A percentile compares a stretch with the other conserved stretches of the same genome.
phyloP scores from a whole-genome alignment of 1,140 invertebrate species.

The Idris sp. region DNA sequence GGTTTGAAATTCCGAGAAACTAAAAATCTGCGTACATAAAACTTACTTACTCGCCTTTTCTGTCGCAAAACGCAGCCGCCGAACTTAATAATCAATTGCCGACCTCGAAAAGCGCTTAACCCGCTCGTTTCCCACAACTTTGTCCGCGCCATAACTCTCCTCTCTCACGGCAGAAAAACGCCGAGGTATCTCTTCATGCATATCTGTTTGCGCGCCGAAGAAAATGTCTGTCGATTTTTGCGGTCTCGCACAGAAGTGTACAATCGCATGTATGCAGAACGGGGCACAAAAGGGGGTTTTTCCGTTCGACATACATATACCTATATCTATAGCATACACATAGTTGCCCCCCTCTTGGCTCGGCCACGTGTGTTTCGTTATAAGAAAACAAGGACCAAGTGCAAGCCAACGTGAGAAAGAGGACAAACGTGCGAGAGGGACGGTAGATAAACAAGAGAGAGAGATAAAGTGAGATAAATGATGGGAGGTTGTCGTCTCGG shows the following conservation, averaged over 20 bases:
- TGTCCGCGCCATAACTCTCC: slow-evolving; percentile 21
- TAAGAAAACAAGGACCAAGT: no score
- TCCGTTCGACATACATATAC: slow-evolving; percentile 34
- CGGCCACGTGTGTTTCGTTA: no score
- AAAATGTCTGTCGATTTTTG: slow-evolving; percentile 52
- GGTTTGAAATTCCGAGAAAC: no score
- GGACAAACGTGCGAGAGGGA: no score
- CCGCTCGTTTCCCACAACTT: no score
- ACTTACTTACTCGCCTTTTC: no score
- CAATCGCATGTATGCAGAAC: slow-evolving; percentile 14
- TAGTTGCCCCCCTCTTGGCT: no score
- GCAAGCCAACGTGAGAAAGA: no score
- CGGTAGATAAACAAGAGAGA: neutral
- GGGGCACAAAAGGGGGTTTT: slow-evolving; percentile 38
- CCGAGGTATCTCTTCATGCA: slow-evolving; percentile 36
- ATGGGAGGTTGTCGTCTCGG: slow-evolving; percentile 70
- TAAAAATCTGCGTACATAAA: no score
- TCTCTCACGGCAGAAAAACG: slow-evolving; percentile 20
- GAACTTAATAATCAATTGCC: slow-evolving; percentile 28
- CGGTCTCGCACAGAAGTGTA: slow-evolving; percentile 24
- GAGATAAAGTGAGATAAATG: neutral
- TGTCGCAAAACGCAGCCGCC: neutral
- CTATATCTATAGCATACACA: no score
- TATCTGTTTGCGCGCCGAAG: slow-evolving; percentile 30
- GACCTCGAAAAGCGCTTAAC: slow-evolving; percentile 27